These are phyloP conservation scores for Liparis tanakae DNA, from an alignment of 2,797 vertebrate genomes.

Conservation along the genomic window DNA sequence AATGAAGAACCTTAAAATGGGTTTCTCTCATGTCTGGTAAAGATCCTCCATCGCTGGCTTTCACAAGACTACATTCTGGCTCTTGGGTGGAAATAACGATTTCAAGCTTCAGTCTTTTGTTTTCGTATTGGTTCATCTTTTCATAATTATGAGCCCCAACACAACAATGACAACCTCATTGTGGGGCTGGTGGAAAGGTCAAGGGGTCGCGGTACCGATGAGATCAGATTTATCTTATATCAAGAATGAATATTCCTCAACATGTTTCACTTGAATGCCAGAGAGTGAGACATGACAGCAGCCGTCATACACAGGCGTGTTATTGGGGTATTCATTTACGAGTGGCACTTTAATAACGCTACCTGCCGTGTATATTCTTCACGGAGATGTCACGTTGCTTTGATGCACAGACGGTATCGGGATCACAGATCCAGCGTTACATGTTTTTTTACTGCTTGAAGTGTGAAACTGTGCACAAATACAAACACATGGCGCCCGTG, in stretches of 20 bases:
- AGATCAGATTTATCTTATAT: not conserved
- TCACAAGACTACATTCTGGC: not conserved
- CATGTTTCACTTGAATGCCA: not conserved
- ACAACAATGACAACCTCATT: not conserved
- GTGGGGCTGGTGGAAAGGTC: not conserved
- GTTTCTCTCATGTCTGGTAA: not conserved
- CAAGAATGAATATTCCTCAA: not conserved
- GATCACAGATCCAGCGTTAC: conserved; percentile 2
- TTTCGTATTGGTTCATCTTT: not conserved
- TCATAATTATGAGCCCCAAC: not conserved
- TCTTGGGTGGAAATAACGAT: not conserved
- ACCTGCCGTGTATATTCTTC: not conserved
- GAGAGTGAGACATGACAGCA: not conserved
- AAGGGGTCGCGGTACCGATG: not conserved
- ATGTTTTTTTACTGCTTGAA: conserved; percentile 16
- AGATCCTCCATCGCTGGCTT: not conserved
- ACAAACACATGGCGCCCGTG: not conserved
- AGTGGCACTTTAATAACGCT: not conserved
- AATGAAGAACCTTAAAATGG: not conserved
- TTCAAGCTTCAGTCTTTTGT: no score
- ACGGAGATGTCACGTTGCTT: conserved; percentile 7
- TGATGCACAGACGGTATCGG: not conserved
- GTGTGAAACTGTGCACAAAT: conserved; percentile 3
- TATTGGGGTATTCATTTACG: conserved; percentile 30
- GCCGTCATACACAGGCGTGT: conserved; percentile 21